These are phyloP conservation scores for Myrmecophaga tridactyla DNA, from an alignment of 2,113 vertebrate genomes.

Conservation along the genomic window DNA sequence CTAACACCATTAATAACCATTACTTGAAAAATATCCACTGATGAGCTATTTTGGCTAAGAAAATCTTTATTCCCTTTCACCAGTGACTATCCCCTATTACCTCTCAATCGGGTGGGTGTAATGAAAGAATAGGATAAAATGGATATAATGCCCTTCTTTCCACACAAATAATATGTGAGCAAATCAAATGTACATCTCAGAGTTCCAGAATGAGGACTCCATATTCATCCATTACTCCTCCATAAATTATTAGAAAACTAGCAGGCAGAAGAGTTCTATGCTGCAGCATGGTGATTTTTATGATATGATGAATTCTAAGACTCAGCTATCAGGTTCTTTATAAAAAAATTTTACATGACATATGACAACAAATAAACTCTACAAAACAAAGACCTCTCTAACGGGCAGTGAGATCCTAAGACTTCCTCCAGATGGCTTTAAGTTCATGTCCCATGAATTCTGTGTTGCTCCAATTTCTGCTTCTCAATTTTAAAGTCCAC, in stretches of 20 bases:
- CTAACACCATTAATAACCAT: neutral
- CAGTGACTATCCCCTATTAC: neutral
- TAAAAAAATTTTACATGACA: neutral
- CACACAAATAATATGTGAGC: neutral
- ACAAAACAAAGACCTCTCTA: neutral
- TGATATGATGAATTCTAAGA: neutral
- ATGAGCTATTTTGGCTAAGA: neutral
- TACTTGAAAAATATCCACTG: neutral
- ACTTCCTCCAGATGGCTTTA: neutral
- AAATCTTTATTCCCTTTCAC: neutral
- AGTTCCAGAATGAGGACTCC: neutral
- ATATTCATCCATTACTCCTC: neutral
- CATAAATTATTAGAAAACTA: neutral
- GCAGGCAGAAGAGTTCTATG: neutral
- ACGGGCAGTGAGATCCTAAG: neutral
- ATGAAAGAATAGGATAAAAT: neutral
- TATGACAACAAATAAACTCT: neutral
- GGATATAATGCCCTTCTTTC: neutral
- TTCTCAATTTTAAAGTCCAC: slow-evolving; percentile 33
- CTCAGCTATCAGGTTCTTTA: neutral
- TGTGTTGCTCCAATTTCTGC: neutral
- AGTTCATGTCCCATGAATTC: neutral
- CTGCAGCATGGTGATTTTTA: neutral
- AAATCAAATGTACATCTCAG: neutral
- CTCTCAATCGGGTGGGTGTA: neutral